Percentiles rank a stretch among this genome's conserved stretches.
Conservation (phyloP, 2,888 invertebrate species). For the Tetrapedia diversipes region DNA sequence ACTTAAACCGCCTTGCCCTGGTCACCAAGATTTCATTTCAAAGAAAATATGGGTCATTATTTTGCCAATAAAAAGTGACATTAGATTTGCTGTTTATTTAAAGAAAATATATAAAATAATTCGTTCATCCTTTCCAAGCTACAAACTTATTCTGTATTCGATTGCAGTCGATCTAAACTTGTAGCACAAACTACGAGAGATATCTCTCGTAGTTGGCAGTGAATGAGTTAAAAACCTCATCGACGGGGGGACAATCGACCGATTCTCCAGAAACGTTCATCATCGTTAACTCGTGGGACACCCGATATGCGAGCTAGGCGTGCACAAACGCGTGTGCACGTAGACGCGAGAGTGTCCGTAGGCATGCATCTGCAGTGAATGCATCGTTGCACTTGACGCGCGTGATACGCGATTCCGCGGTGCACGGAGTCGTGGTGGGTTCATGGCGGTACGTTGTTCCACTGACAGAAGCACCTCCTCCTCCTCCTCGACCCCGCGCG, state of each 20-base stretch:
- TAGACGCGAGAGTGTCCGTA: slow-evolving; percentile 49
- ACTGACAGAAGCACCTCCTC: slow-evolving; percentile 70
- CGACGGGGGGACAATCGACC: not conserved
- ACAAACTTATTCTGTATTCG: too few relatives aligned
- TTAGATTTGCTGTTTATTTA: too few relatives aligned
- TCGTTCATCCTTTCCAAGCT: too few relatives aligned
- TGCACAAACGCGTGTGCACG: slow-evolving; percentile 29
- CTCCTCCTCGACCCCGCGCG: not conserved
- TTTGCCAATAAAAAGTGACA: too few relatives aligned
- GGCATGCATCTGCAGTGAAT: slow-evolving; percentile 72
- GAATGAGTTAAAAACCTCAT: too few relatives aligned
- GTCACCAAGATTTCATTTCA: too few relatives aligned
- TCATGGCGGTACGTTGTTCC: slow-evolving; percentile 80
- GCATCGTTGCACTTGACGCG: slow-evolving; percentile 80
- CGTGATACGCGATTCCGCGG: slow-evolving; percentile 75
- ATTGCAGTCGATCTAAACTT: too few relatives aligned
- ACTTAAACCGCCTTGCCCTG: too few relatives aligned
- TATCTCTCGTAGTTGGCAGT: too few relatives aligned
- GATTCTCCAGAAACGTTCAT: not conserved
- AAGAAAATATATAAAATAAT: too few relatives aligned
- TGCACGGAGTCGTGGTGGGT: slow-evolving; percentile 72
- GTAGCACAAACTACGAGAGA: too few relatives aligned
- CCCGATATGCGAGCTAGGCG: slow-evolving; percentile 42
- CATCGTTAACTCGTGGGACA: slow-evolving; percentile 26
- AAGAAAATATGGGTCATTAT: too few relatives aligned